phyloP scores from a whole-genome alignment of 2,888 invertebrate species.

The Plagiodera versicolora region DNA sequence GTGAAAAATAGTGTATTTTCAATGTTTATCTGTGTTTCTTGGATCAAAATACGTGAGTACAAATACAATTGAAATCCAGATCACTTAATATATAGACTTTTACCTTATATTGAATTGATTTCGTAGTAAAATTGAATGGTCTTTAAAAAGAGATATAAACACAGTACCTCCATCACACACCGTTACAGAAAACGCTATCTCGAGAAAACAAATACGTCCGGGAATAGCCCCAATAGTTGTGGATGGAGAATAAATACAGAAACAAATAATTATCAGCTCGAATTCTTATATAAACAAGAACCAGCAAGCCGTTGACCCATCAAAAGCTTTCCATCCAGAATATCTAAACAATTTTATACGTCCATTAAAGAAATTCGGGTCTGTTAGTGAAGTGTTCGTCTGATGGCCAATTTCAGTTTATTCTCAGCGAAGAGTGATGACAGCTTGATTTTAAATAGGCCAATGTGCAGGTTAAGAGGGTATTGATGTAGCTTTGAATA shows the following conservation, averaged over 20 bases:
- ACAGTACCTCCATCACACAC: no score
- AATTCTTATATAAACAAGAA: constrained; percentile 18
- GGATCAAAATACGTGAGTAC: no score
- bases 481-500: no score
- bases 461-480: no score
- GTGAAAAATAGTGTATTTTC: no score
- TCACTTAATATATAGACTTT: no score
- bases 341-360: constrained; percentile 20
- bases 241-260: constrained; percentile 18
- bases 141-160: no score
- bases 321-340: constrained; percentile 10
- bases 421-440: not conserved
- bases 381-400: not conserved
- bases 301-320: constrained; percentile 20
- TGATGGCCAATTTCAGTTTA: constrained; percentile 2
- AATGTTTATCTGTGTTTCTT: no score
- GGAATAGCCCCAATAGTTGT: constrained; percentile 16
- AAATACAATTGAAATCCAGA: no score
- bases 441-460: not conserved
- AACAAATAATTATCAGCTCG: constrained; percentile 16
- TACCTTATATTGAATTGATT: no score
- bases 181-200: no score
- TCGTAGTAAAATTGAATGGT: no score
- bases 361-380: constrained; percentile 10
- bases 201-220: constrained; percentile 18